Conservation (phyloP, 2,113 vertebrate species). For the Vulpes lagopus region DNA sequence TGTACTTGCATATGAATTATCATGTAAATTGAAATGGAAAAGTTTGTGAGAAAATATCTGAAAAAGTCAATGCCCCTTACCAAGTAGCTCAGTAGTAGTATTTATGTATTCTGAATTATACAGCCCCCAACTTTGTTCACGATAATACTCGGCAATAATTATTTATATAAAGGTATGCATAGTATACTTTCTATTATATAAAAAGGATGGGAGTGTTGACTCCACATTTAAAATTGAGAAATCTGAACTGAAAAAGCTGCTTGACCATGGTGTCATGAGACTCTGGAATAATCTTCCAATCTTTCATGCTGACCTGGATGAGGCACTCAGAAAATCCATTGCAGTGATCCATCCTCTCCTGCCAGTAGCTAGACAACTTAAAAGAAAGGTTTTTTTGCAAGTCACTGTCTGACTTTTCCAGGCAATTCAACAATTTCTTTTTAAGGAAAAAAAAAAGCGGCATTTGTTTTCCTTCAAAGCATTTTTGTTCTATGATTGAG, state of each 20-base stretch:
- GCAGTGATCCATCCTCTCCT: conserved; percentile 52
- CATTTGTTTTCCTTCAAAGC: conserved; percentile 77
- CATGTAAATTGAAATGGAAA: not conserved
- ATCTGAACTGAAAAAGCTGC: not conserved
- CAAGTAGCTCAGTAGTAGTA: not conserved
- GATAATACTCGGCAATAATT: not conserved
- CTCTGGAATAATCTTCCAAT: conserved; percentile 3
- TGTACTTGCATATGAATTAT: not conserved
- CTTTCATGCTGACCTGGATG: conserved; percentile 50
- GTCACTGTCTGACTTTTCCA: conserved; percentile 79
- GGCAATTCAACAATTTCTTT: conserved; percentile 80
- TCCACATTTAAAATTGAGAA: not conserved
- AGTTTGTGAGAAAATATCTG: not conserved
- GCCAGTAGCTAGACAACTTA: conserved; percentile 53
- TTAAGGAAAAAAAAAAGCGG: conserved; percentile 61
- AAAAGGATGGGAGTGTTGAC: not conserved
- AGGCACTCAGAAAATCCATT: conserved; percentile 42
- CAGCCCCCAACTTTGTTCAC: not conserved
- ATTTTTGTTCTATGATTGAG: conserved; percentile 81
- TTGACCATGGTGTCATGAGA: not conserved
- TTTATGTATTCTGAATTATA: too few relatives aligned
- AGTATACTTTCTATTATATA: not conserved
- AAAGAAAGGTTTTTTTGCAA: conserved; percentile 73
- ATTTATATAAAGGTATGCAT: not conserved
- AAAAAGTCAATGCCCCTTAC: not conserved